A percentile compares a stretch with the other conserved stretches of the same genome.
Conservation (phyloP, 2,888 invertebrate species). For the Phoronis australis region DNA sequence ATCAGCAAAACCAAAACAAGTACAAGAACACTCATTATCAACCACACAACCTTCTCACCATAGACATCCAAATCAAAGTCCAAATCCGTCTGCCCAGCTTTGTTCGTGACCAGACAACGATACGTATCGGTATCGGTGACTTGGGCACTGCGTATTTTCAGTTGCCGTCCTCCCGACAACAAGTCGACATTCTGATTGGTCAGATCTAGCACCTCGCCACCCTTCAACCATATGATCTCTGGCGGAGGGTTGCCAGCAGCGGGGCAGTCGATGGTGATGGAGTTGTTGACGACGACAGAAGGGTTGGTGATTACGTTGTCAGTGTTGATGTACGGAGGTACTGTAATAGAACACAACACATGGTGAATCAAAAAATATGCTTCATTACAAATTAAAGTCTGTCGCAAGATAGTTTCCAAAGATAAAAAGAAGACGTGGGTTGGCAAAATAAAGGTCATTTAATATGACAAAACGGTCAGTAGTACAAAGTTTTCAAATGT, state of each 20-base stretch:
- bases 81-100: constrained; percentile 50
- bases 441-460: no score
- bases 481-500: no score
- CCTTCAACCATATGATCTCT: constrained; percentile 41
- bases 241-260: constrained; percentile 43
- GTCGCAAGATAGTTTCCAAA: no score
- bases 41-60: constrained; percentile 26
- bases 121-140: constrained; percentile 42
- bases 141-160: constrained; percentile 27
- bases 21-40: no score
- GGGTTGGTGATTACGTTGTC: constrained; percentile 24
- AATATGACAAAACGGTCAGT: no score
- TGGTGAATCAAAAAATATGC: neutral
- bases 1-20: no score
- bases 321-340: constrained; percentile 36
- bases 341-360: constrained; percentile 22
- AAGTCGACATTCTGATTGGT: constrained; percentile 26
- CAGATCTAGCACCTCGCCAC: constrained; percentile 29
- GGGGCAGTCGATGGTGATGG: constrained; percentile 43
- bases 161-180: constrained; percentile 34
- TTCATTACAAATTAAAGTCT: no score
- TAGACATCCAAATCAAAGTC: constrained; percentile 34
- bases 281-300: constrained; percentile 35
- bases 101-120: constrained; percentile 53
- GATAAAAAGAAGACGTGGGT: neutral